Base-by-base conservation (phyloP, 2,888 invertebrate species). In the Diarsia brunnea region DNA sequence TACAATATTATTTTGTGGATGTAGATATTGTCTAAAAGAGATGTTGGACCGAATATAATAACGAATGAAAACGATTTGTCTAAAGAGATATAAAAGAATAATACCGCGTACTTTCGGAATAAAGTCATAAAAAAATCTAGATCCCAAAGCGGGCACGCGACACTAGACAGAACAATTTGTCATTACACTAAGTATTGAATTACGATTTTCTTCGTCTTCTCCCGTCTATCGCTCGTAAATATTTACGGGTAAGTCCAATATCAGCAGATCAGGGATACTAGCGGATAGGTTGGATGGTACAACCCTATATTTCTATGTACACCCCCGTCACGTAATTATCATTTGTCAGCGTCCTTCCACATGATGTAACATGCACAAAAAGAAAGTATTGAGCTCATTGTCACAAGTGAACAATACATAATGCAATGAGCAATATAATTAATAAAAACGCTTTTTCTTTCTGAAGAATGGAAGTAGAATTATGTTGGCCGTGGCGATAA, bases 1-100 rank as follows among this genome's bases (percentile, higher is more conserved):
- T 53, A 70, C 51, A 70, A 73, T 58, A 60, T 71, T 60, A 80
- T 75, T 79, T 75, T 79, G 69, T 64, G 61, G 60, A 55, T 80
- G 70, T 65, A 71, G 65, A 60, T 43, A 73, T 72, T 69, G 82
- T 75, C 72, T 58, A 60, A 65, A 67, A 63, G 75, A 86, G 84
- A 88, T 88, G 74, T 84, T 73, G 68, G 81, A 58, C 73, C 70
- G 83, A 83, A 38, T 38, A 38, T 5, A 84, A 85, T 72, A 61
- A 72, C 55, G 82, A 86, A 85, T 85, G 78, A 79, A 82, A 89
- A 73, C 68, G 58, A 84, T 77, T 78, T 67, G 75, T 79, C 70
- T 72, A 81, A 81, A 12, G 11, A 51, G 21, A 51, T 51, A 11
- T n/a, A 53, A 53, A 53, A 53, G 1, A 38, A 38, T 38, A 38